phyloP scores from a whole-genome alignment of 2,888 invertebrate species.

The Gisinianus flammeolus region DNA sequence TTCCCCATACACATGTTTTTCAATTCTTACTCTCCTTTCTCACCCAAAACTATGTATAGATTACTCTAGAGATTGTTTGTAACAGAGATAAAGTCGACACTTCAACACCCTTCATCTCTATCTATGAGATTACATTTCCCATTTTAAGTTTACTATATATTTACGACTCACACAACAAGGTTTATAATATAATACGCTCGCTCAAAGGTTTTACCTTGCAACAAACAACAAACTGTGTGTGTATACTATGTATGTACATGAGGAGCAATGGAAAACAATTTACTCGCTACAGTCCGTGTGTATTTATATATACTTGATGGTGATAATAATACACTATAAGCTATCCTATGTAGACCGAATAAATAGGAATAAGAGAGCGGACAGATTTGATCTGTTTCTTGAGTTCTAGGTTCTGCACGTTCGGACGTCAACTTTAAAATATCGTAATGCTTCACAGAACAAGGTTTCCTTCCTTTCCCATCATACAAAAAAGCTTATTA shows the following conservation, averaged over 20 bases:
- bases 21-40: not conserved
- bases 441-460: constrained; percentile 22
- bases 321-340: not conserved
- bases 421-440: constrained; percentile 1
- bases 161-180: too few relatives aligned
- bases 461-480: constrained; percentile 6
- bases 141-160: too few relatives aligned
- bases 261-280: not conserved
- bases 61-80: not conserved
- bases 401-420: constrained; percentile 15
- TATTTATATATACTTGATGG: not conserved
- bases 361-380: constrained; percentile 20
- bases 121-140: too few relatives aligned
- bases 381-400: constrained; percentile 3
- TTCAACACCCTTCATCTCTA: not conserved
- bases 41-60: not conserved
- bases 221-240: too few relatives aligned
- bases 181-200: too few relatives aligned
- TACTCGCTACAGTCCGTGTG: not conserved
- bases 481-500: not conserved
- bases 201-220: too few relatives aligned
- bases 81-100: not conserved
- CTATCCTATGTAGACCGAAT: constrained; percentile 23
- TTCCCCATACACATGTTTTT: too few relatives aligned
- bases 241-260: not conserved